Conservation (phyloP, 2,113 vertebrate species). For the Sinocyclocheilus maitianheensis region DNA sequence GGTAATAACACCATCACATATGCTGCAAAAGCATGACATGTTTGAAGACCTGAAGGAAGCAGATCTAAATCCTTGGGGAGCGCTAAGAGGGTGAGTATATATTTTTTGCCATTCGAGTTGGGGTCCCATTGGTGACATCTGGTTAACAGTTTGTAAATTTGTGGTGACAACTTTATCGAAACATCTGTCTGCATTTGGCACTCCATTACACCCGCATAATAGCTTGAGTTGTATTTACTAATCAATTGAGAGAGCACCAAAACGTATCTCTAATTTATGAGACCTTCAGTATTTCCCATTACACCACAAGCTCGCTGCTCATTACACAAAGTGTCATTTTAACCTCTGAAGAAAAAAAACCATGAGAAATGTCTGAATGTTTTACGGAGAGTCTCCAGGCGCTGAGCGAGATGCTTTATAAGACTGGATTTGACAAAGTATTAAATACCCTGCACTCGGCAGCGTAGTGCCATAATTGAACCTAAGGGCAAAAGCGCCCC, state of each 20-base stretch:
- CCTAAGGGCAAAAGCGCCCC: conserved; percentile 49
- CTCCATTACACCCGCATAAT: conserved; percentile 6
- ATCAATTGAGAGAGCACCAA: conserved; percentile 43
- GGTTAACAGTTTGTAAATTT: conserved; percentile 12
- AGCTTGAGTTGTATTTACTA: conserved; percentile 12
- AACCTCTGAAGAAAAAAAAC: conserved; percentile 25
- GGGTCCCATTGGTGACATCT: conserved; percentile 9
- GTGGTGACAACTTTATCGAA: neutral
- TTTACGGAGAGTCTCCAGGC: conserved; percentile 30
- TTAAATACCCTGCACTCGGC: conserved; percentile 49
- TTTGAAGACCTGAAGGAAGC: conserved; percentile 12
- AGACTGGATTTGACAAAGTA: conserved; percentile 55
- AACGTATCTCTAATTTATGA: conserved; percentile 34
- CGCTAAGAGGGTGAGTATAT: neutral
- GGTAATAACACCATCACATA: conserved; percentile 35
- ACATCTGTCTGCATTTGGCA: conserved; percentile 22
- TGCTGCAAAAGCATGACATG: neutral
- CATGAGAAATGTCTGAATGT: conserved; percentile 5
- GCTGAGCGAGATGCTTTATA: conserved; percentile 38
- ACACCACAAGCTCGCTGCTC: conserved; percentile 5
- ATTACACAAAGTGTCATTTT: conserved; percentile 31
- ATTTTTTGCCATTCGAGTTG: neutral
- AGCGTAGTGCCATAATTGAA: conserved; percentile 53
- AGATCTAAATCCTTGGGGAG: neutral
- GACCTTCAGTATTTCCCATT: neutral